Evolutionary conservation across 2,888 invertebrate genomes (phyloP).

Genomic region (Marronus borbonicus): DNA sequence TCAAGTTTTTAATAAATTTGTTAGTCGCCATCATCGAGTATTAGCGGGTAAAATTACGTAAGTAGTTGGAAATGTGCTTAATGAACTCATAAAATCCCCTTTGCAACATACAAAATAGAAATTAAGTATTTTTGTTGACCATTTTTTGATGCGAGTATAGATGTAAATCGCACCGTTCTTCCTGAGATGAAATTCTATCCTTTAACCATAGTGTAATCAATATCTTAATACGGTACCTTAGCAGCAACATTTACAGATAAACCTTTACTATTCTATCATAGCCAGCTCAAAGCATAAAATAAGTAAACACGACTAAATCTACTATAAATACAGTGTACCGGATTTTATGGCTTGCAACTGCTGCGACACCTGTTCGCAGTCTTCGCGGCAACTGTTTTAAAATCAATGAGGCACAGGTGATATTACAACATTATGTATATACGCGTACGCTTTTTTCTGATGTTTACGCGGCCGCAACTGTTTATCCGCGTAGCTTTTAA

Average conservation of each 20-base stretch:
- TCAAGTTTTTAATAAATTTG: too few species aligned
- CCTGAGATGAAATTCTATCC: not conserved
- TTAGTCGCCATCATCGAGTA: too few species aligned
- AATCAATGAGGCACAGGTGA: constrained; percentile 64
- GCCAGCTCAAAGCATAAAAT: constrained; percentile 28
- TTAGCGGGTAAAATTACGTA: too few species aligned
- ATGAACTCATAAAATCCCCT: too few species aligned
- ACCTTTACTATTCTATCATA: constrained; percentile 15
- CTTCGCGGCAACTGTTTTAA: constrained; percentile 57
- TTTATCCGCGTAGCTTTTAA: constrained; percentile 41
- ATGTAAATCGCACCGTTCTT: not conserved
- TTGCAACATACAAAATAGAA: too few species aligned
- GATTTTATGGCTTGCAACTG: constrained; percentile 64
- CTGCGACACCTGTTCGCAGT: constrained; percentile 63
- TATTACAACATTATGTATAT: constrained; percentile 47
- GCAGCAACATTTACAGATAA: not conserved
- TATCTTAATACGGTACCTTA: not conserved
- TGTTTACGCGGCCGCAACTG: constrained; percentile 30
- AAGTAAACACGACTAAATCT: constrained; percentile 45
- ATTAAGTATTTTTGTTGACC: too few species aligned
- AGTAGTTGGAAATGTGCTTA: too few species aligned
- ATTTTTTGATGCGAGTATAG: not conserved
- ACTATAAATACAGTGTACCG: constrained; percentile 59
- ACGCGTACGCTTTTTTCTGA: constrained; percentile 35
- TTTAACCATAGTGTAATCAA: not conserved